Base-by-base conservation (phyloP, 2,797 vertebrate species). In the Anguilla pacifica region DNA sequence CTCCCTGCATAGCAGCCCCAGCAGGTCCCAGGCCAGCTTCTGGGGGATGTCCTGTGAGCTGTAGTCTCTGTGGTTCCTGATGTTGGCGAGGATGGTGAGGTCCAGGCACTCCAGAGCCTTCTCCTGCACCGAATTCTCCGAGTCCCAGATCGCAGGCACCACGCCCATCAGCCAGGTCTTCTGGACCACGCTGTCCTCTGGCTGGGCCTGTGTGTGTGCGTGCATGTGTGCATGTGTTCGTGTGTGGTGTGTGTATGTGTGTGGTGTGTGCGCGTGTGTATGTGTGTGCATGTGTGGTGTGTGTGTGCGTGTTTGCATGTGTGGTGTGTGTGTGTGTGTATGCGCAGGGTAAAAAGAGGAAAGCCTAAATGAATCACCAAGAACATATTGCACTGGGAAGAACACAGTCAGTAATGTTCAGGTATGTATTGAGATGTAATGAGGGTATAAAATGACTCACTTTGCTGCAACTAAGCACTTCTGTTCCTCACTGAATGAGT, bases 91-190 rank as follows among this genome's bases (percentile, higher is more conserved):
- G 88, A 99, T 86, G 46, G 97, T 89, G 89, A 96, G 94, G 19
- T 99, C 96, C 2, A 99, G 94, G 91, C 95, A 97, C 31, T 98
- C 97, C 90, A 99, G 90, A 39, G 97, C 98, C 90, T 97, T 99
- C 88, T 98, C 97, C 85, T 98, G 98, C 39, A 99, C 97, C 0
- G 98, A 95, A 90, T 28, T 97, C 92, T 99, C 99, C 0, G 92
- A 46, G 88, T 99, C 98, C 86, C 96, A 93, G 91, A 98, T 94
- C 0, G 96, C 95, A 0, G 98, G 98, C 64, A 98, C 89, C 77
- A 99, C 95, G 0, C 98, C 97, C 0, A 91, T 88, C 88, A 99
- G 92, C 97, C 98, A 99, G 0, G 97, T 96, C 92, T 95, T 97
- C 95, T 98, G 98, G 82, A 98, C 92, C 53, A 94, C 89, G 0